Evolutionary conservation across 2,888 invertebrate species (phyloP), one percentile per base, ranked within the genome.

Genomic region (Lasius fuliginosus): DNA sequence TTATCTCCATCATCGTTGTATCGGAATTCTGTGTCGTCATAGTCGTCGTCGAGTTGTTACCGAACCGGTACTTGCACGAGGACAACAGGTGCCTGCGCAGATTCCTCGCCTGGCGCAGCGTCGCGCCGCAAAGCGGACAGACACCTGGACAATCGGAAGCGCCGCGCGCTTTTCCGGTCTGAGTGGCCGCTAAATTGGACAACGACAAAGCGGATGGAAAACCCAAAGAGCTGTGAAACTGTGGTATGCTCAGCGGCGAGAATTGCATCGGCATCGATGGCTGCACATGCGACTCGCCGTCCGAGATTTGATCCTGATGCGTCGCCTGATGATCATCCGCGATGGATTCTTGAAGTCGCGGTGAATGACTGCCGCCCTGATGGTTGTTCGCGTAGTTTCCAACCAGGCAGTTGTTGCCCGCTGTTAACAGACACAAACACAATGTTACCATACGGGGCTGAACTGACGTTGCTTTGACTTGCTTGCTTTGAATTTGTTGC

Each of bases 81-180:
- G 95, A 95, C 40, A 95, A 85, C 82, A 96, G 94, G 91, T 96
- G 96, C 88, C 96, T 95, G 42, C 96, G 95, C 83, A 96, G 93
- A 92, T 96, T 96, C 82, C 96, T 95, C 6, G 96, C 96, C 92
- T 96, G 96, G 85, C 96, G 95, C 53, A 96, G 95, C 71, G 96
- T 96, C 74, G 96, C 96, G 87, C 96, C 96, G 88, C 96, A 96
- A 46, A 96, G 95, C 40, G 96, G 96, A 94, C 96, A 96, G 68
- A 96, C 95, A 33, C 96, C 96, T 53, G 96, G 96, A 94, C 96
- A 96, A 92, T 96, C 96, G 15, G 96, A 96, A 88, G 96, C 96
- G 33, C 96, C 96, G 82, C 96, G 95, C 75, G 96, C 95, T 89
- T 96, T 84, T 9, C 92, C 91, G 12, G 88, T 65, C 65, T 90